Conservation (phyloP, 2,888 invertebrate genomes). For the Xanthia icteritia region DNA sequence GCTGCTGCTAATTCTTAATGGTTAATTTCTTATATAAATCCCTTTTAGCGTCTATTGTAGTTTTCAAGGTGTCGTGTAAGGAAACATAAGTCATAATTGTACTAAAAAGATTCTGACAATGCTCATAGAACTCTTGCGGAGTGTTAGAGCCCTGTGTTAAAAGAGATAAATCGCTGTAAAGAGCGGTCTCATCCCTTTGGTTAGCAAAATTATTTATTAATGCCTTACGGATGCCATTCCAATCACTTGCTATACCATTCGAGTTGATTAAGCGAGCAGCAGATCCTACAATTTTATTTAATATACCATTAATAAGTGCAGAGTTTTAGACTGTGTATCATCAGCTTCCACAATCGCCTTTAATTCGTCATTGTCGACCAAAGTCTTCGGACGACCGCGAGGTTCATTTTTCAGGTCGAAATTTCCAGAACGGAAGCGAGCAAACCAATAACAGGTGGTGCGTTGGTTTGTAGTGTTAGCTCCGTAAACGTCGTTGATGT, state of each 20-base stretch:
- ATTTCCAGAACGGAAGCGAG: no score
- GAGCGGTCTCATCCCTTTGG: neutral
- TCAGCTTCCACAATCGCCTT: no score
- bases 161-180: conserved; percentile 5
- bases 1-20: no score
- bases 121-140: conserved; percentile 5
- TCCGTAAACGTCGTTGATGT: no score
- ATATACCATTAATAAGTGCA: neutral
- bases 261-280: conserved; percentile 7
- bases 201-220: neutral
- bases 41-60: neutral
- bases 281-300: conserved; percentile 6
- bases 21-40: neutral
- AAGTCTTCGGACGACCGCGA: no score
- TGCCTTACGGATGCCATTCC: neutral
- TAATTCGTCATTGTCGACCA: no score
- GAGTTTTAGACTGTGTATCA: no score
- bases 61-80: neutral
- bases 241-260: neutral
- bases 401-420: no score
- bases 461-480: no score
- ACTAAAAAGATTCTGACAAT: neutral
- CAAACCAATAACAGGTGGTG: no score
- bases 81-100: neutral
- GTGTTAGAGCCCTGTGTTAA: conserved; percentile 7